Evolutionary conservation across 2,113 vertebrate species (phyloP), one percentile per base, ranked within the genome.

Genomic region (Nerophis lumbriciformis): DNA sequence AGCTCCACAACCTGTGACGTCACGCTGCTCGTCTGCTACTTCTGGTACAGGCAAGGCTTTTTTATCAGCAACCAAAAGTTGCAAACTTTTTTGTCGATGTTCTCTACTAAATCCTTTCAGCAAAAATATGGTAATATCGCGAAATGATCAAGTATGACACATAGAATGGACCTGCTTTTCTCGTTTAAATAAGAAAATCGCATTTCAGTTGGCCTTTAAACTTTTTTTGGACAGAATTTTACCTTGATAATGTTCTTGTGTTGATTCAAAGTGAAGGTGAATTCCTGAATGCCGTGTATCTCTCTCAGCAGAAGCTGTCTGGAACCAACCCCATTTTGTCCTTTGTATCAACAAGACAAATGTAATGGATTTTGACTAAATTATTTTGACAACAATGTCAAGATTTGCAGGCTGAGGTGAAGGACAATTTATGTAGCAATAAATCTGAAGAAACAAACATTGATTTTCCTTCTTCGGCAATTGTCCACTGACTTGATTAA

Each of bases 371-470:
- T 85, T 78, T 51, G 79, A 83, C 72, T 67, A 80, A 77, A 80
- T 86, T 87, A 87, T 80, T 77, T 73, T 75, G 74, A 85, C 82
- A 80, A 65, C 56, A 52, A 63, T 28, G 52, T 66, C 71, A 67
- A 71, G 71, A 51, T 45, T 56, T 64, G 66, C 19, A 63, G 54
- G 81, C 66, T 69, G 75, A 73, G 76, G 78, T 71, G 56, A 83
- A 80, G 73, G 80, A 87, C 76, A 84, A 86, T 83, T 73, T 89
- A 85, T 80, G 83, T 73, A 65, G 65, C 78, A 50, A 69, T 76
- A 83, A 79, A 83, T 88, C 85, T 82, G 72, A 78, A 82, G 82
- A 90, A 88, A 86, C 80, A 83, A 76, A 87, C 85, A 91, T 88
- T 79, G 83, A 88, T 86, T 89, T 85, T 80, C 76, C 69, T 73